phyloP scores from a whole-genome alignment of 2,113 vertebrate species.

The Edolisoma coerulescens region DNA sequence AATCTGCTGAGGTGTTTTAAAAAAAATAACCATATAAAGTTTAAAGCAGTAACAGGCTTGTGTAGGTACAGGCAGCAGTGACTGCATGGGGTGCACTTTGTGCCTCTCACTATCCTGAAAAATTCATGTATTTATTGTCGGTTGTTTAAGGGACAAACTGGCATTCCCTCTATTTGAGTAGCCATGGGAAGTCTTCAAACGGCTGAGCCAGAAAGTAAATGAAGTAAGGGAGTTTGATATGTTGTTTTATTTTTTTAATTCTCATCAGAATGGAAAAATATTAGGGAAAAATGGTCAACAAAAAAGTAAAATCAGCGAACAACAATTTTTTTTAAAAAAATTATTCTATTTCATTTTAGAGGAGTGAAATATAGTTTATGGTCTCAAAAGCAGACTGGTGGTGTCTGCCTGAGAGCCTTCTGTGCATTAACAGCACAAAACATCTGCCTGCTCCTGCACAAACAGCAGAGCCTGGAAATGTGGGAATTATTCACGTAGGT shows the following conservation, averaged over 20 bases:
- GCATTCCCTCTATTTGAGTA: not conserved
- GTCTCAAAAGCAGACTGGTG: not conserved
- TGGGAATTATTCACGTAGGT: not conserved
- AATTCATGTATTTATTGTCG: not conserved
- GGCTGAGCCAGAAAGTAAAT: not conserved
- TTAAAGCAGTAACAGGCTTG: not conserved
- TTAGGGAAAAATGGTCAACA: not conserved
- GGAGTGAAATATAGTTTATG: not conserved
- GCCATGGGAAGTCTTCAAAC: not conserved
- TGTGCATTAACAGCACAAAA: not conserved
- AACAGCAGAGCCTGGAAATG: not conserved
- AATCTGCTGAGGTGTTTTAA: not conserved
- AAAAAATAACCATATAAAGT: not conserved
- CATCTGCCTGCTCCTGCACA: not conserved
- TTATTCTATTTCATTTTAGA: not conserved
- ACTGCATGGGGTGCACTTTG: not conserved
- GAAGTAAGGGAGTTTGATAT: accelerated
- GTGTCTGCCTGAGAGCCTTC: not conserved
- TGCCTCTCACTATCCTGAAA: not conserved
- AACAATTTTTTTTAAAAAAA: not conserved
- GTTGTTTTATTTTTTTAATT: not conserved
- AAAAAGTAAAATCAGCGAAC: not conserved
- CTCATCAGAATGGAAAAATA: not conserved
- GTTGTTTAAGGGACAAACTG: not conserved
- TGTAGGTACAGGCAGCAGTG: not conserved